Evolutionary conservation across 1,140 invertebrate genomes (phyloP).

Genomic region (Olivierus martensii): DNA sequence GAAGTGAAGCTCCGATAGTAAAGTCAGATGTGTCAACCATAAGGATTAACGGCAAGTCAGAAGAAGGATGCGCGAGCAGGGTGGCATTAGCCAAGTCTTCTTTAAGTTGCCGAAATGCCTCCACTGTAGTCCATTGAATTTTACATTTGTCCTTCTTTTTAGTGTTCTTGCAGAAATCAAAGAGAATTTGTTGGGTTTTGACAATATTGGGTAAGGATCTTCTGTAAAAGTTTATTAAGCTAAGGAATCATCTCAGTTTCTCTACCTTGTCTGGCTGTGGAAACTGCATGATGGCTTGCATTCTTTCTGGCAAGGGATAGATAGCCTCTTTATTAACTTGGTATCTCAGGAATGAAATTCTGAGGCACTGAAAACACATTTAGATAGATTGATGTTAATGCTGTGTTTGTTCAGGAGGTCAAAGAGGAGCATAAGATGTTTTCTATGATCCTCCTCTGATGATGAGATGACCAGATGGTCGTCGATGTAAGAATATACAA

Average conservation of each 20-base stretch:
- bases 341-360: constrained; percentile 14
- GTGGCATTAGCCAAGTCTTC: constrained; percentile 17
- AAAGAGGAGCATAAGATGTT: too few relatives aligned
- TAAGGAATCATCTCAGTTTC: constrained; percentile 27
- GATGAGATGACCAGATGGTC: constrained; percentile 8
- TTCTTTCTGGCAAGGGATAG: not conserved
- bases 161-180: not conserved
- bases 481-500: constrained; percentile 15
- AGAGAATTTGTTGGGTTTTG: not conserved
- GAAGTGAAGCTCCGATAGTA: constrained; percentile 9
- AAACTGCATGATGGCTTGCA: not conserved
- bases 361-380: not conserved
- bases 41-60: constrained; percentile 6
- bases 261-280: constrained; percentile 23
- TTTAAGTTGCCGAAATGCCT: constrained; percentile 31
- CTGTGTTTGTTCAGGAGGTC: too few relatives aligned
- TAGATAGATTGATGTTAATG: too few relatives aligned
- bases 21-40: constrained; percentile 11
- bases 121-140: constrained; percentile 13
- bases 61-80: constrained; percentile 9
- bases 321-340: not conserved
- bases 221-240: constrained; percentile 30
- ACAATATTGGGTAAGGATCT: constrained; percentile 3
- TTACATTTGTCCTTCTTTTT: not conserved
- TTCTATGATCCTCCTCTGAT: constrained; percentile 2